Conservation (phyloP, 2,113 vertebrate species). For the Varanus salvator region DNA sequence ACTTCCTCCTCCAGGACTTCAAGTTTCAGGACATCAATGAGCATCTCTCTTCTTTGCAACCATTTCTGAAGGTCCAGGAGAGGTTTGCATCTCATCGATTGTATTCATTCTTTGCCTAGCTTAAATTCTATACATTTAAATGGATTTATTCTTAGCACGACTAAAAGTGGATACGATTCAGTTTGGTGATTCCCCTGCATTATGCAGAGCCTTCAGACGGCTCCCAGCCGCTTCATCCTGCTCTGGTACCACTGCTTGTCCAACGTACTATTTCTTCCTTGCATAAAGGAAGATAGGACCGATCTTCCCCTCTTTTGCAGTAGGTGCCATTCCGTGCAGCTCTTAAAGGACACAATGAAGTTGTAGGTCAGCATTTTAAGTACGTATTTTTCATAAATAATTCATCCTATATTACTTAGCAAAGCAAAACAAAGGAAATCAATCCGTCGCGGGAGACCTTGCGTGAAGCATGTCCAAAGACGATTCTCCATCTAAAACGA, state of each 20-base stretch:
- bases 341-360: slow-evolving; percentile 23
- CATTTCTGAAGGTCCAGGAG: not conserved
- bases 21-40: not conserved
- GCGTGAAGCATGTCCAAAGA: slow-evolving; percentile 46
- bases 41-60: not conserved
- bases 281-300: not conserved
- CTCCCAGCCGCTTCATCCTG: not conserved
- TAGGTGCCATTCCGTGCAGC: not conserved
- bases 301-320: not conserved
- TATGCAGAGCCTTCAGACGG: not conserved
- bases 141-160: too few species aligned
- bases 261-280: not conserved
- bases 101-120: too few species aligned
- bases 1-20: too few species aligned
- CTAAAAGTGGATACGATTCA: too few species aligned
- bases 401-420: slow-evolving; percentile 57
- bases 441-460: slow-evolving; percentile 32
- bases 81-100: too few species aligned
- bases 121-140: too few species aligned
- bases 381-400: slow-evolving; percentile 62
- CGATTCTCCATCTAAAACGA: slow-evolving; percentile 36
- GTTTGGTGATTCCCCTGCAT: not conserved
- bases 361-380: slow-evolving; percentile 45
- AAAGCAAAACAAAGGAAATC: slow-evolving; percentile 55
- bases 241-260: not conserved